Percentiles rank a stretch among this genome's conserved stretches.
Conservation (phyloP, 2,113 vertebrate genomes). For the Bubo scandiacus region DNA sequence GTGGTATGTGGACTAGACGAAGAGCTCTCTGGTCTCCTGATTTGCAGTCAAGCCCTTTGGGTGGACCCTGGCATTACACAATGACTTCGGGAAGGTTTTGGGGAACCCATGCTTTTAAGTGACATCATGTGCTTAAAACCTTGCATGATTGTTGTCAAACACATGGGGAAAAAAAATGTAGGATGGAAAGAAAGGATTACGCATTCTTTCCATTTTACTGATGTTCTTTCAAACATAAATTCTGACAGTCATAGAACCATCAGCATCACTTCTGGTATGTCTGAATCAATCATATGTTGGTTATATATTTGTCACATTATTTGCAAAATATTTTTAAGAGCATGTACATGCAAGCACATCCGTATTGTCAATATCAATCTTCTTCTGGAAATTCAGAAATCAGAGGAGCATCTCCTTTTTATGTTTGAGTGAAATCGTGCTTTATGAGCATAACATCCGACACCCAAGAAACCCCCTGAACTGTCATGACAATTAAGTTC, state of each 20-base stretch:
- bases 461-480: not conserved
- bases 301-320: not conserved
- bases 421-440: not conserved
- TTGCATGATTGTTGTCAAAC: not conserved
- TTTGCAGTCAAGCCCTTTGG: not conserved
- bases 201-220: not conserved
- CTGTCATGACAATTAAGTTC: not conserved
- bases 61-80: not conserved
- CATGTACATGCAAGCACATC: not conserved
- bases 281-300: not conserved
- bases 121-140: not conserved
- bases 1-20: not conserved
- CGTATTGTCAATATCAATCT: not conserved
- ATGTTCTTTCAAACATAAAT: not conserved
- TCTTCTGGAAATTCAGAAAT: not conserved
- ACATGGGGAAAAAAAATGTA: not conserved
- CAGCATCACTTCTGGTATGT: not conserved
- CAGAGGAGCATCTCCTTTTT: not conserved
- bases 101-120: not conserved
- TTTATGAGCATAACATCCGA: not conserved
- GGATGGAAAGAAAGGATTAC: not conserved
- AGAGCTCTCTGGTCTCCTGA: not conserved
- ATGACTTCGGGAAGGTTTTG: not conserved
- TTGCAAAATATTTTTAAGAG: not conserved
- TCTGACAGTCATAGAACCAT: not conserved